A percentile compares a stretch with the other conserved stretches of the same genome.
phyloP scores from a whole-genome alignment of 2,888 invertebrate genomes.

The Agrochola lychnidis region DNA sequence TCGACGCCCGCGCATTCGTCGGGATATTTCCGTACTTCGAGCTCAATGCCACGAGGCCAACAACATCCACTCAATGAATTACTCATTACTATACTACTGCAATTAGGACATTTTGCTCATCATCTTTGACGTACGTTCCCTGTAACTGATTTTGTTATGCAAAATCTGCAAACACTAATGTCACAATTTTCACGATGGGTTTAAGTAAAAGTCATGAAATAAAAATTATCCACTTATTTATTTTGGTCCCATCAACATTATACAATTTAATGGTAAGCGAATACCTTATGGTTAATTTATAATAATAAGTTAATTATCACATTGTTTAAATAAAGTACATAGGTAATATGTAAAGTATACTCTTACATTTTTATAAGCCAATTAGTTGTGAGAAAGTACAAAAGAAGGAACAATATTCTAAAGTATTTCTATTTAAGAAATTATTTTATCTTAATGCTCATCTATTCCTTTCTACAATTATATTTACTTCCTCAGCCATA shows the following conservation, averaged over 20 bases:
- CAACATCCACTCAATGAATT: conserved; percentile 84
- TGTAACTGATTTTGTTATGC: not conserved
- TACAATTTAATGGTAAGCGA: conserved; percentile 65
- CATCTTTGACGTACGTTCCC: conserved; percentile 4
- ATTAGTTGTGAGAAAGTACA: conserved; percentile 52
- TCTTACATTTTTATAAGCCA: conserved; percentile 56
- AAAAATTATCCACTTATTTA: conserved; percentile 73
- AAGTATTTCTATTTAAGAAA: conserved; percentile 25
- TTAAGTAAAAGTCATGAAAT: conserved; percentile 49
- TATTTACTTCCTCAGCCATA: conserved; percentile 11
- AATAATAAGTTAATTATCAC: conserved; percentile 68
- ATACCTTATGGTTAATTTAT: conserved; percentile 63
- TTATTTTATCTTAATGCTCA: conserved; percentile 12
- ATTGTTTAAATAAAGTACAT: conserved; percentile 61
- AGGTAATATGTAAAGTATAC: conserved; percentile 37
- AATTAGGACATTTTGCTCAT: conserved; percentile 60
- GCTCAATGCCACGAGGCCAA: conserved; percentile 89
- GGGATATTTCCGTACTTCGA: conserved; percentile 68
- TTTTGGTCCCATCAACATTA: conserved; percentile 82
- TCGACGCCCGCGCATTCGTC: conserved; percentile 32
- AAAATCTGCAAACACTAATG: not conserved
- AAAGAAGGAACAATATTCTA: conserved; percentile 28
- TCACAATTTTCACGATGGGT: not conserved
- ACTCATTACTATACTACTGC: conserved; percentile 76
- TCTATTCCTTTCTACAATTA: conserved; percentile 20